A percentile compares a stretch with the other conserved stretches of the same genome.
phyloP scores from a whole-genome alignment of 2,113 vertebrate species.

The Lichenostomus cassidix region DNA sequence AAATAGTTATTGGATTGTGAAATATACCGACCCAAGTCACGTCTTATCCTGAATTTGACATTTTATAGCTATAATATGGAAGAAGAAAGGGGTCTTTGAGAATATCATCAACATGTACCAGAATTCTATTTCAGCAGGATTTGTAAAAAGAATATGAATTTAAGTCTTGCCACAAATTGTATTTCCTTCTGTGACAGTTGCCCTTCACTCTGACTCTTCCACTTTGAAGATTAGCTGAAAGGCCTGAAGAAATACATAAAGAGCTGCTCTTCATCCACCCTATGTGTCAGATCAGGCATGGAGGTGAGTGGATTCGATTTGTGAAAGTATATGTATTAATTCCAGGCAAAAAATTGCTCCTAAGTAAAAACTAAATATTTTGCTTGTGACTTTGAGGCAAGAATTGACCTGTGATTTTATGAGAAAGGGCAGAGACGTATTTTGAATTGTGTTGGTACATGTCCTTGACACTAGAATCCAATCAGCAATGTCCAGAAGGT shows the following conservation, averaged over 20 bases:
- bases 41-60: neutral
- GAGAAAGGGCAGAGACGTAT: neutral
- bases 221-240: neutral
- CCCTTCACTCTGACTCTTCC: neutral
- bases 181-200: neutral
- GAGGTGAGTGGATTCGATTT: neutral
- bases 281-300: fast-evolving
- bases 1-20: neutral
- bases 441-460: neutral
- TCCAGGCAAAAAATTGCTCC: neutral
- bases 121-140: neutral
- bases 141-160: neutral
- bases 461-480: neutral
- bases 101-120: neutral
- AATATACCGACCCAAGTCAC: neutral
- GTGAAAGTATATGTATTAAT: neutral
- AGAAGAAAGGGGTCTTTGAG: neutral
- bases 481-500: neutral
- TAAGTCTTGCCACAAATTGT: neutral
- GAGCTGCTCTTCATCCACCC: neutral
- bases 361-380: neutral
- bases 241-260: neutral
- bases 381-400: neutral
- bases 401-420: neutral
- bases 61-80: neutral